Evolutionary conservation across 2,113 vertebrate species (phyloP), one percentile per base, ranked within the genome.

Genomic region (Murina feae): DNA sequence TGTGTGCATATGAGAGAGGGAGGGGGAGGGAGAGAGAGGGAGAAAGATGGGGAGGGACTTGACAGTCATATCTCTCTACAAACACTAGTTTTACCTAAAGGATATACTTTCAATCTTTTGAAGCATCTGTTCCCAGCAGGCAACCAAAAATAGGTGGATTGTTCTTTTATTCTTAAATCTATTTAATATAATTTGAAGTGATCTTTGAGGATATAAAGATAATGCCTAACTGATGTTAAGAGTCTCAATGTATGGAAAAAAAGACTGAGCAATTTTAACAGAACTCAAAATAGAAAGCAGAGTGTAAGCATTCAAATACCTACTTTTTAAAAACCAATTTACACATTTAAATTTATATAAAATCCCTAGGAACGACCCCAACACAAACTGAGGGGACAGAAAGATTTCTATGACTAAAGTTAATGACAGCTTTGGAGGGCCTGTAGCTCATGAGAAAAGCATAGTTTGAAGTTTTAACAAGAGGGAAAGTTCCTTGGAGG

Each of bases 121-220:
- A 94, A 94, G 49, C 2, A 75, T 49, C 63, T 37, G 3, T 71
- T 96, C 35, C 51, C 17, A 2, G 14, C 44, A 89, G 47, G 44
- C 71, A 91, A 95, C 44, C 86, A 58, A 71, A 91, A 89, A 65
- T 63, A 80, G 35, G 5, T 55, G 21, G 60, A 91, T 79, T 79
- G 2, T 23, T 93, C 68, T 93, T 93, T 95, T 69, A 71, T 89
- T 89, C 82, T 95, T 90, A 85, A 76, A 39, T 55, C 32, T 93
- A 81, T 80, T 93, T 86, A 83, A 93, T 44, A 39, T 93, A 91
- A 91, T 87, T 89, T 78, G 51, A 39, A 85, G 7, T 93, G n/a
- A 80, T 91, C n/a, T 86, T 91, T 86, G 75, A 94, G 37, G 32
- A 86, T 28, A 89, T 51, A 90, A 90, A 75, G n/a, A 86, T 90